Evolutionary conservation across 2,888 invertebrate species (phyloP), one percentile per base, ranked within the genome.

Genomic region (Melipona bicolor): DNA sequence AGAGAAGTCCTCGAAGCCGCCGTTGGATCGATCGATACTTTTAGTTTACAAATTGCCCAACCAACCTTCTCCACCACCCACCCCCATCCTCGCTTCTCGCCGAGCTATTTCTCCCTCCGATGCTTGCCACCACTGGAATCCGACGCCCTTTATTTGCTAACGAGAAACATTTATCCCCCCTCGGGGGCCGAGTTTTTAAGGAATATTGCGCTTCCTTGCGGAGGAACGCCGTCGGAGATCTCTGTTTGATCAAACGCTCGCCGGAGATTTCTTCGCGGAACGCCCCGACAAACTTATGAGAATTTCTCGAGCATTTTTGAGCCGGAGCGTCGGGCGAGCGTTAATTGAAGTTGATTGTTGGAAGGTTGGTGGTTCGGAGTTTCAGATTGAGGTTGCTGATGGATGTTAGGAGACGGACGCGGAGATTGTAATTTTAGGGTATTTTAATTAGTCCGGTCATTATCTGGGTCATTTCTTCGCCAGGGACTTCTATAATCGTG

Each of bases 11-110:
- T 83, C 77, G 72, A 82, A 80, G 65, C 81, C 71, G 61, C 71
- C 77, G 43, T 11, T 70, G 72, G 62, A 82, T 79, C 83, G 88
- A 74, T 88, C 87, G 81, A 83, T 87, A 82, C 82, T 72, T 74
- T 68, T 72, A 54, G 76, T 83, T 83, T 80, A 81, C 79, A 50
- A 79, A 80, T 86, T 71, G 67, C 71, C 70, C 59, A 24, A 80
- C 78, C n/a, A 78, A 79, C 43, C 9, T 11, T 85, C 62, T 59
- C 24, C 4, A 0, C 68, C 32, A 0, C n/a, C 15, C 24, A 32
- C 32, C 32, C 32, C 32, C 32, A 4, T 32, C 32, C 32, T 4
- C 32, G 32, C 27, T 4, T 21, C 21, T 17, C 43, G 0, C 43
- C 4, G 0, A 17, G 61, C 17, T 36, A 2, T 56, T 6, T 9